Conservation (phyloP, 2,888 invertebrate genomes). For the Drosophila subsilvestris region DNA sequence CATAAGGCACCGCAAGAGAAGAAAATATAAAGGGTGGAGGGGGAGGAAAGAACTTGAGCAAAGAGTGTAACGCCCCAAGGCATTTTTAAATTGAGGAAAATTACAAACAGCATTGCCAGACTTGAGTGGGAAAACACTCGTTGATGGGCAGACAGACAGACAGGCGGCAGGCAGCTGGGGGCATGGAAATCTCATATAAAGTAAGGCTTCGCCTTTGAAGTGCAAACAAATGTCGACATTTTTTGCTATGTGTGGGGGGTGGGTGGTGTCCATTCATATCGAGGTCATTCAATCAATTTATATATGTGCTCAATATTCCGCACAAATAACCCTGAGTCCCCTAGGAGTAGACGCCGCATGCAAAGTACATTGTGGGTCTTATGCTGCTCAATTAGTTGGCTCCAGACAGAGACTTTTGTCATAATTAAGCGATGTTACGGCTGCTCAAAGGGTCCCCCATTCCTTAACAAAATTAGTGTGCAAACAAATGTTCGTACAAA, state of each 20-base stretch:
- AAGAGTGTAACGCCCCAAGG: conserved; percentile 6
- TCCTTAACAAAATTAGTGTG: conserved; percentile 42
- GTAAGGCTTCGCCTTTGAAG: conserved; percentile 9
- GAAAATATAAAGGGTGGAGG: neutral
- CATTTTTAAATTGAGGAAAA: conserved; percentile 43
- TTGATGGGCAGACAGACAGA: conserved; percentile 5
- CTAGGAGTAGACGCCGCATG: neutral
- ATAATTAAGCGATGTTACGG: conserved; percentile 24
- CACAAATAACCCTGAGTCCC: conserved; percentile 14
- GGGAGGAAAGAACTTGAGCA: conserved; percentile 26
- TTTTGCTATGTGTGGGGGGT: neutral
- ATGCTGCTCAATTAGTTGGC: conserved; percentile 36
- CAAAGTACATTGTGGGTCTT: conserved; percentile 4
- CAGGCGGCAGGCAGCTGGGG: conserved; percentile 1
- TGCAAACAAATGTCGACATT: conserved; percentile 32
- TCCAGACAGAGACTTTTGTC: conserved; percentile 5
- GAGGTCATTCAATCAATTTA: conserved; percentile 28
- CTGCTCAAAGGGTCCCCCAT: neutral
- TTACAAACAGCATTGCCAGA: conserved; percentile 28
- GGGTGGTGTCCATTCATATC: conserved; percentile 27
- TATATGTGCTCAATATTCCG: conserved; percentile 11
- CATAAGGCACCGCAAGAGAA: neutral
- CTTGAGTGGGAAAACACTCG: neutral
- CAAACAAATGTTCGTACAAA: conserved; percentile 48
- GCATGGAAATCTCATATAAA: conserved; percentile 1